phyloP scores from a whole-genome alignment of 1,140 invertebrate genomes.

The Lerema accius region DNA sequence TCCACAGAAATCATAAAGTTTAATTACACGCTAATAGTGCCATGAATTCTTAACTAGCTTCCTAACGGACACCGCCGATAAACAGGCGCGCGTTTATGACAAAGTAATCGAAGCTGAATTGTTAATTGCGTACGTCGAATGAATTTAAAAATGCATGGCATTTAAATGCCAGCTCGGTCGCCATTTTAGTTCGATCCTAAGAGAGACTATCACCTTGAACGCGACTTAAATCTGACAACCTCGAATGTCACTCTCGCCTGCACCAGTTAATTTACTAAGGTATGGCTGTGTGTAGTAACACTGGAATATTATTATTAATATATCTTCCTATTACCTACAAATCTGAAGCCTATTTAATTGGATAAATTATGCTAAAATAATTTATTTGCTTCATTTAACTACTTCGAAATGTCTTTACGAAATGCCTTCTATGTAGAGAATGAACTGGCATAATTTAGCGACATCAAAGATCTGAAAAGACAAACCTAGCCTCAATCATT shows the following conservation, averaged over 20 bases:
- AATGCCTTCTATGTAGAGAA: too few species aligned
- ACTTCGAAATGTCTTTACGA: too few species aligned
- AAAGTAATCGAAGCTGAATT: constrained; percentile 76
- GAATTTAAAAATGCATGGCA: constrained; percentile 81
- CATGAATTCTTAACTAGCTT: constrained; percentile 61
- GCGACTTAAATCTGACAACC: constrained; percentile 80
- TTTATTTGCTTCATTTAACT: too few species aligned
- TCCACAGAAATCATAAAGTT: constrained; percentile 61
- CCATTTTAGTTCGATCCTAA: constrained; percentile 73
- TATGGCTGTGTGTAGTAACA: constrained; percentile 14
- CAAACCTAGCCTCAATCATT: too few species aligned
- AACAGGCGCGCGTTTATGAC: constrained; percentile 64
- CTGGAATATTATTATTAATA: neutral
- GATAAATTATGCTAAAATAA: too few species aligned
- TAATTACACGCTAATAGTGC: constrained; percentile 58
- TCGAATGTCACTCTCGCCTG: constrained; percentile 74
- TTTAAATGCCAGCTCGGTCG: constrained; percentile 79
- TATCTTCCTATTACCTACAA: too few species aligned
- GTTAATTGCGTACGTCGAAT: constrained; percentile 75
- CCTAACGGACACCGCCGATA: constrained; percentile 58
- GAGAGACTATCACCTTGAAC: constrained; percentile 78
- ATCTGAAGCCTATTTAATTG: too few species aligned
- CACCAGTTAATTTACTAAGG: constrained; percentile 60
- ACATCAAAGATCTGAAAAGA: too few species aligned
- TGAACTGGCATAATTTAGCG: too few species aligned